Conservation (phyloP, 2,888 invertebrate genomes). For the Hylaea fasciaria region DNA sequence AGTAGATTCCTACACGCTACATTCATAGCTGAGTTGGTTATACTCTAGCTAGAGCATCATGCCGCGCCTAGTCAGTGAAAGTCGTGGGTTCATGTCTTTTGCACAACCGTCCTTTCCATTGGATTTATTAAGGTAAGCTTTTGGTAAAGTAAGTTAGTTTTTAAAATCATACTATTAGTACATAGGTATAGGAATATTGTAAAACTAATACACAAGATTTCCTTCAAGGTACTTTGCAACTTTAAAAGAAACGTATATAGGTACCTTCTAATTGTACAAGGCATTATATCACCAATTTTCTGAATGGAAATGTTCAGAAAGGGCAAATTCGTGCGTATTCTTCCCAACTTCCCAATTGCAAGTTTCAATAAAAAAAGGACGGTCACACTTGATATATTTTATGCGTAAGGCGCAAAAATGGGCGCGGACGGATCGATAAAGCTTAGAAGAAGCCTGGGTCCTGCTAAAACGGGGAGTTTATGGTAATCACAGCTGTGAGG, state of each 20-base stretch:
- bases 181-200: too few species aligned
- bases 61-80: too few species aligned
- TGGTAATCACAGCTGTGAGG: conserved; percentile 80
- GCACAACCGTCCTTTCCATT: too few species aligned
- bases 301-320: conserved; percentile 52
- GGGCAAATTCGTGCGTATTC: conserved; percentile 67
- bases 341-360: conserved; percentile 73
- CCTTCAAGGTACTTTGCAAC: too few species aligned
- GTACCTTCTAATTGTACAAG: conserved; percentile 24
- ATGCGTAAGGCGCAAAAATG: conserved; percentile 73
- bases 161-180: neutral
- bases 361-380: conserved; percentile 79
- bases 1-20: too few species aligned
- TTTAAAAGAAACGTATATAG: too few species aligned
- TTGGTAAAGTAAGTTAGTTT: neutral
- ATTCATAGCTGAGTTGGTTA: too few species aligned
- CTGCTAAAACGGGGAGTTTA: conserved; percentile 82
- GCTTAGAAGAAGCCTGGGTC: conserved; percentile 76
- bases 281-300: conserved; percentile 41
- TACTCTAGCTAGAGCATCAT: too few species aligned
- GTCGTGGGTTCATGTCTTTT: too few species aligned
- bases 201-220: too few species aligned
- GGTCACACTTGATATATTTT: conserved; percentile 70
- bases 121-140: neutral
- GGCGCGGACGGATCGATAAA: conserved; percentile 75